These are phyloP conservation scores for Ditylenchus dipsaci DNA, from an alignment of 1,140 invertebrate genomes.

Conservation along the genomic window DNA sequence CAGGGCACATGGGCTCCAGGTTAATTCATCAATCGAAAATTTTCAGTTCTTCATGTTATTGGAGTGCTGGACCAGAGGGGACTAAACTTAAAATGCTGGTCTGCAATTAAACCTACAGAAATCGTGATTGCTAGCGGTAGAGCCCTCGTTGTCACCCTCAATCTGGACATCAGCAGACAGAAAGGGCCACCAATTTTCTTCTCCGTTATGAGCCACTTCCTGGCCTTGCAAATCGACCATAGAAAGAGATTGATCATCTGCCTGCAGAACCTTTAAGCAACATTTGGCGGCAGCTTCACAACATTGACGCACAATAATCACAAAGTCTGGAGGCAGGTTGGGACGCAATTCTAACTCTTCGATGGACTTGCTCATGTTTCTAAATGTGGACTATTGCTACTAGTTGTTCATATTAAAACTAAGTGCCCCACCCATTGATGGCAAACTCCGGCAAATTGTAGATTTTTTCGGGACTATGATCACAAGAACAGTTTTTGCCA, in stretches of 20 bases:
- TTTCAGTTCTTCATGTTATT: too few relatives aligned
- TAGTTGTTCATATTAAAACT: not conserved
- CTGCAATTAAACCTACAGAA: too few relatives aligned
- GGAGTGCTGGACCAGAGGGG: too few relatives aligned
- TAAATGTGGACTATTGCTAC: too few relatives aligned
- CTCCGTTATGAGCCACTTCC: too few relatives aligned
- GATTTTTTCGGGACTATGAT: constrained; percentile 4
- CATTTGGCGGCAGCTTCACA: constrained; percentile 30
- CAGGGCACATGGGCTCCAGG: too few relatives aligned
- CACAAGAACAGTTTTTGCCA: constrained; percentile 7
- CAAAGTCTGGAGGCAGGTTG: constrained; percentile 23
- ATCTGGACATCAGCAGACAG: not conserved
- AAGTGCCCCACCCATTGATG: constrained; percentile 6
- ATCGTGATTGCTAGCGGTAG: not conserved
- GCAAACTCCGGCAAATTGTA: constrained; percentile 20
- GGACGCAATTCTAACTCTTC: constrained; percentile 19
- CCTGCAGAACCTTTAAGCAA: constrained; percentile 20
- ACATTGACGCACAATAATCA: constrained; percentile 12
- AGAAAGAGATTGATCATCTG: constrained; percentile 5
- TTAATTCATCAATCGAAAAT: too few relatives aligned
- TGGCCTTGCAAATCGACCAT: too few relatives aligned
- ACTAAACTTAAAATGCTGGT: too few relatives aligned
- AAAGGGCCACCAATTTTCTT: constrained; percentile 8
- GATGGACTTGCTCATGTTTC: constrained; percentile 15
- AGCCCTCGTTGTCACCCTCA: not conserved